Base-by-base conservation (phyloP, 2,888 invertebrate genomes). In the Tipula helvola region DNA sequence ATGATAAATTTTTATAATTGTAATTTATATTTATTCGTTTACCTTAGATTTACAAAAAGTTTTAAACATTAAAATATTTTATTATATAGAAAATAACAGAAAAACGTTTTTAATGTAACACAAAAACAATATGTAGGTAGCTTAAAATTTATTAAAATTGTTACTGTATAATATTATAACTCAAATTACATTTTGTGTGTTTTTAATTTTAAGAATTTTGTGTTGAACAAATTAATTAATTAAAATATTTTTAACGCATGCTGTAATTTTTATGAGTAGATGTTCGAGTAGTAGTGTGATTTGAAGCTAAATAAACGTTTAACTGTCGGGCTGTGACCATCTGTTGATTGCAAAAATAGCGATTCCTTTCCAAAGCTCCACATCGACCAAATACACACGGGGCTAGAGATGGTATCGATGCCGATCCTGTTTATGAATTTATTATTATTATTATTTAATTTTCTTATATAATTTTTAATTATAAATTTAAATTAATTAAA, bases 381-480 rank as follows among this genome's bases (percentile, higher is more conserved):
- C 84, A 84, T n/a, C 8, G 84, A 7, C 39, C 39, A 84, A 84
- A 84, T 39, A 36, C 39, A 13, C 84, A 84, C n/a, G 84, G 41
- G 39, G 36, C 16, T 84, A 41, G 16, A n/a, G 41, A 36, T 84
- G 84, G n/a, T 84, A 41, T 39, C 28, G 84, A 10, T 84, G 84
- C 16, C 41, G 41, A 84, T 39, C 84, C 84, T 84, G 84, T 84
- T 28, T 39, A 41, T 84, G 36, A 41, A 84, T 39, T 8, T 41
- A 41, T 16, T 39, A 71, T 84, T 36, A 84, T 84, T 84, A 71
- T 84, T 36, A 84, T 84, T 84, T 84, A 84, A 84, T 84, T 84
- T 84, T 84, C 84, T 39, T 71, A 41, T 39, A 84, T n/a, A 84
- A 84, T 83, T 39, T 2, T 36, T 83, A 10, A 83, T 39, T 39